Base-by-base conservation (phyloP, 2,113 vertebrate genomes). In the Petrocephalus zakoni region DNA sequence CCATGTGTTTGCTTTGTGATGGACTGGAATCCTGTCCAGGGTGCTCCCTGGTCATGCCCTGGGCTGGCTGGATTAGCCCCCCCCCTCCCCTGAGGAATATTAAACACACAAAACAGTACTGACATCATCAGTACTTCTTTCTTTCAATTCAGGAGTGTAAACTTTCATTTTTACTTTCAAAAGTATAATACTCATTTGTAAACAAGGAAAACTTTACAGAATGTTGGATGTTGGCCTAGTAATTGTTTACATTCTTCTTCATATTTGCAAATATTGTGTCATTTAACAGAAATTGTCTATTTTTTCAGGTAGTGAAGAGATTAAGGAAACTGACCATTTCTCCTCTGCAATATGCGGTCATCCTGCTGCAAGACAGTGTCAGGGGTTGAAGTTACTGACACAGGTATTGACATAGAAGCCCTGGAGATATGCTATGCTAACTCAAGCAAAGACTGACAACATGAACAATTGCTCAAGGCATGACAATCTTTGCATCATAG, bases 361-460 rank as follows among this genome's bases (percentile, higher is more conserved):
- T 42, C 72, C 72, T 78, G 72, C 34, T 42, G 72, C 72, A 78
- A 78, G 72, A 78, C 72, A 78, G 29, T 78, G 72, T 42, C 72
- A 42, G 29, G 34, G 72, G 72, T 78, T 78, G 29, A 78, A 78
- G 37, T 78, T 19, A 42, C 72, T 78, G 72, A 78, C 72, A 78
- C 29, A 78, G 72, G 34, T 78, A 78, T 78, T 78, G 72, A 78
- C 72, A 42, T 37, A 78, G 29, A 78, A 78, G 72, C 72, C 72
- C 72, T 78, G 37, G 72, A 78, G 72, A 78, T 78, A 78, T 78
- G 34, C 72, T 78, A 37, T 78, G 72, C 72, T 78, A 78, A 78
- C 72, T 42, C 34, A 78, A 78, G 72, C 72, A 78, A 78, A 78
- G 72, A 78, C 37, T 78, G 72, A 78, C 72, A 78, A 78, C 72